Conservation (phyloP, 2,797 vertebrate genomes). For the Sebastolobus alascanus region DNA sequence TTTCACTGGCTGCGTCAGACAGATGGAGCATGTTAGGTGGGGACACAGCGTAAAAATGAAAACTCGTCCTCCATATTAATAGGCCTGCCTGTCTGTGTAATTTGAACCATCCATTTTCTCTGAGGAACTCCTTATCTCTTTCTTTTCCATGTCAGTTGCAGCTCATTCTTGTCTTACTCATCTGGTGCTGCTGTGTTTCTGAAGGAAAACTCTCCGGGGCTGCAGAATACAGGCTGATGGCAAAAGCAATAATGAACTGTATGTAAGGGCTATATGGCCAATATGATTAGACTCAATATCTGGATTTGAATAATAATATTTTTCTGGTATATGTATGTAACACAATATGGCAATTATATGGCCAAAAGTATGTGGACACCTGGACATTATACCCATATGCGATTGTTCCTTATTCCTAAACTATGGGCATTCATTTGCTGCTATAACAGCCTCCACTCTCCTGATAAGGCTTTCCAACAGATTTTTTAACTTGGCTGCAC, state of each 20-base stretch:
- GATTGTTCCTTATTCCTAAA: neutral
- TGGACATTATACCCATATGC: neutral
- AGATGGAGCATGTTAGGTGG: constrained; percentile 32
- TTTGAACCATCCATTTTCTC: constrained; percentile 56
- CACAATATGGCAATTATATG: neutral
- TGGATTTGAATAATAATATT: neutral
- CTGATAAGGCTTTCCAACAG: neutral
- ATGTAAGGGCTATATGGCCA: neutral
- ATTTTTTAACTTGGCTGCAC: neutral
- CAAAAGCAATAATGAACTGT: neutral
- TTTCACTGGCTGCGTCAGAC: constrained; percentile 23
- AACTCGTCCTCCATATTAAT: constrained; percentile 52
- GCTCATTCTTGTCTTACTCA: constrained; percentile 26
- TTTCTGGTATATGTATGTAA: neutral
- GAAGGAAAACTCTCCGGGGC: constrained; percentile 1
- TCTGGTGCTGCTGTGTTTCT: neutral
- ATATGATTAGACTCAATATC: neutral
- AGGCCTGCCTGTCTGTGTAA: constrained; percentile 50
- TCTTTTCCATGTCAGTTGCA: constrained; percentile 20
- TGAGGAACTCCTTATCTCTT: constrained; percentile 49
- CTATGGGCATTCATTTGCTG: neutral
- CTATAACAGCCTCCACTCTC: neutral
- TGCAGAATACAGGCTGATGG: constrained; percentile 7
- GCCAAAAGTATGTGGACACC: neutral
- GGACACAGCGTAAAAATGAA: neutral